Base-by-base conservation (phyloP, 2,113 vertebrate genomes). In the Oenanthe oenanthe region DNA sequence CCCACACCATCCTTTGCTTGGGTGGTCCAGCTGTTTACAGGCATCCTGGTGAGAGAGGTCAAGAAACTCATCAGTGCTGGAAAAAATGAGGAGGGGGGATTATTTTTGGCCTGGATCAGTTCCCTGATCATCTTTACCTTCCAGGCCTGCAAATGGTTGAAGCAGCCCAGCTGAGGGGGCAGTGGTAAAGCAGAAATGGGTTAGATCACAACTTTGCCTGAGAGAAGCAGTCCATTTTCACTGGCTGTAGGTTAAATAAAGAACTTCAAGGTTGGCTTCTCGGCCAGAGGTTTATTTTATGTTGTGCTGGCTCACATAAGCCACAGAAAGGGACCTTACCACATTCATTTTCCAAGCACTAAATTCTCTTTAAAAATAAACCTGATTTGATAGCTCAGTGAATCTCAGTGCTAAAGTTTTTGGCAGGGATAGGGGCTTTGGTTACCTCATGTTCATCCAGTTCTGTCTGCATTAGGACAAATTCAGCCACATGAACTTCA, bases 11-110 rank as follows among this genome's bases (percentile, higher is more conserved):
- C 78, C 75, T 77, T 93, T 77, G 75, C 95, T 73, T 95, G 96
- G 95, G 96, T 96, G 95, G 92, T 90, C 96, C 96, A 97, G 96
- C 92, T 97, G 95, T 88, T 88, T 88, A 11, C 94, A 94, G 94
- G 71, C 94, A 95, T 75, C 78, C 78, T 90, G 66, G 36, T 32
- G 71, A 61, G 57, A 34, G 62, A 92, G 85, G 85, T 88, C 78
- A 70, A 51, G 67, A 92, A 65, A 90, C 70, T 58, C 38, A 83
- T 93, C 62, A 47, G 88, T 0, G 0, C 67, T 65, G 78, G 56
- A 48, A 50, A 60, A 76, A 82, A 40, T 1, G 19, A 86, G 19
- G 34, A 71, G 6, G 10, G 47, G 87, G 70, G 43, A 73, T 90
- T 93, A 80, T 58, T 94, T 94, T 80, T 90, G 72, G 42, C 51